phyloP scores from a whole-genome alignment of 2,113 vertebrate genomes.

The Holacanthus passer region DNA sequence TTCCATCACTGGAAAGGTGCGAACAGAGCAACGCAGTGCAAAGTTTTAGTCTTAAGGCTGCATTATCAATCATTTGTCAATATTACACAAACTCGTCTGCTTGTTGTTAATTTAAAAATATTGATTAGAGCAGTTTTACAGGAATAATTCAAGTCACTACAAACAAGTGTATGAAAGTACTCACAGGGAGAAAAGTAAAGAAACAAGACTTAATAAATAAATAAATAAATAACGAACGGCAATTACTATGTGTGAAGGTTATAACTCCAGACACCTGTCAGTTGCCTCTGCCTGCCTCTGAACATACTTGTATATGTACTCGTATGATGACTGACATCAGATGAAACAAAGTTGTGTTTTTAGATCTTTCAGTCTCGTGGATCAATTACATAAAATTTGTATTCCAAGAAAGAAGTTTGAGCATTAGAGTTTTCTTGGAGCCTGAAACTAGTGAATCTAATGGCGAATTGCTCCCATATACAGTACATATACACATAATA shows the following conservation, averaged over 20 bases:
- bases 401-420: not conserved
- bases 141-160: not conserved
- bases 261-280: not conserved
- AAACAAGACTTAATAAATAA: too few relatives aligned
- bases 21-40: too few relatives aligned
- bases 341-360: not conserved
- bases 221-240: not conserved
- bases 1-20: too few relatives aligned
- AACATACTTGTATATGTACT: not conserved
- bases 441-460: not conserved
- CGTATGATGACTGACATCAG: not conserved
- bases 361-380: not conserved
- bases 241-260: not conserved
- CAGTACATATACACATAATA: not conserved
- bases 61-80: not conserved
- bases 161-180: not conserved
- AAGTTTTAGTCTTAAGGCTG: too few relatives aligned
- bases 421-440: not conserved
- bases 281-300: too few relatives aligned
- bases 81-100: not conserved
- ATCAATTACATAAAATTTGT: not conserved
- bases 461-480: too few relatives aligned
- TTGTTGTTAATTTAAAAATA: not conserved
- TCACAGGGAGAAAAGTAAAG: not conserved
- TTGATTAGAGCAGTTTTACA: conserved; percentile 1